Conservation (phyloP, 2,113 vertebrate genomes). For the Actenoides lindsayi region DNA sequence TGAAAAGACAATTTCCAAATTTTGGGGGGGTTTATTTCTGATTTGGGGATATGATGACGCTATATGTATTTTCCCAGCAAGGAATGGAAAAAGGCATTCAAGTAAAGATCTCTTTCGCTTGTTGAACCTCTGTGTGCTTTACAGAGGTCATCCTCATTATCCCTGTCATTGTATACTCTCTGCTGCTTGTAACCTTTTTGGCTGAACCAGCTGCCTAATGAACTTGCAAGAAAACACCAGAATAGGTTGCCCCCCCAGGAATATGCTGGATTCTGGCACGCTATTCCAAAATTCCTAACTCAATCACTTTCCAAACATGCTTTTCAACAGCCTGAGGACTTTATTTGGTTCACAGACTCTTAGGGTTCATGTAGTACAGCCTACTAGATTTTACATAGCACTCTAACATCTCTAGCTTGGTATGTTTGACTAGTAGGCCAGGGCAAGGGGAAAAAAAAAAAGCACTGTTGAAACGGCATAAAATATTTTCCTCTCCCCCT, state of each 20-base stretch:
- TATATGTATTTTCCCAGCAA: not conserved
- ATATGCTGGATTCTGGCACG: not conserved
- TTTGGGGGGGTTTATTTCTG: not conserved
- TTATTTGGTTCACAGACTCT: not conserved
- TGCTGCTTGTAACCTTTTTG: not conserved
- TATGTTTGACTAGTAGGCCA: not conserved
- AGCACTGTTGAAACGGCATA: not conserved
- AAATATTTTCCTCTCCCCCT: not conserved
- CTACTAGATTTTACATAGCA: not conserved
- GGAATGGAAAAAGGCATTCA: not conserved
- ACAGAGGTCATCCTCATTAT: not conserved
- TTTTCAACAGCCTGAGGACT: not conserved
- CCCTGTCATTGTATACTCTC: not conserved
- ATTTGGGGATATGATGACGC: not conserved
- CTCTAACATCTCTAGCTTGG: not conserved
- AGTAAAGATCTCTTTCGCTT: not conserved
- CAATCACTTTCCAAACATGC: not conserved
- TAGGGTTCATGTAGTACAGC: not conserved
- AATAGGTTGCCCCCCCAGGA: not conserved
- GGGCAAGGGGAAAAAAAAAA: fast-evolving
- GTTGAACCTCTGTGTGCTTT: not conserved
- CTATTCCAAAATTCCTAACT: not conserved
- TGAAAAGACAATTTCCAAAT: not conserved
- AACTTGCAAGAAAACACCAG: not conserved
- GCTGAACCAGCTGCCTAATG: not conserved